Conservation (phyloP, 2,888 invertebrate species). For the Micropterix aruncella region DNA sequence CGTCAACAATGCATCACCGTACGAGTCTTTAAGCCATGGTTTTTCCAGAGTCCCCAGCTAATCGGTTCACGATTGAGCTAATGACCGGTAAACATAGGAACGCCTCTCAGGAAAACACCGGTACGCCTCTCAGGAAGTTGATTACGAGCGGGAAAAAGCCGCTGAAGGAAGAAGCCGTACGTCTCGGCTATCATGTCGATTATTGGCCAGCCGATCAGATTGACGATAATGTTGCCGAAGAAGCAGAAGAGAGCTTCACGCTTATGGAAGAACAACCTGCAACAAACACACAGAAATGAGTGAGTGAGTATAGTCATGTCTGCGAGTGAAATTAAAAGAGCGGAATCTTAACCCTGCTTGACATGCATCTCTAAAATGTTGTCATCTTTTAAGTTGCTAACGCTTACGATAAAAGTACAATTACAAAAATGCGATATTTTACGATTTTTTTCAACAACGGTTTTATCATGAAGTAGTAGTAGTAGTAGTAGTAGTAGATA, state of each 20-base stretch:
- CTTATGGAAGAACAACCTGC: slow-evolving; percentile 98
- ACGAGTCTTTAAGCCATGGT: not conserved
- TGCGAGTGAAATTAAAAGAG: no score
- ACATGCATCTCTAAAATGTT: no score
- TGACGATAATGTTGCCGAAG: slow-evolving; percentile 84
- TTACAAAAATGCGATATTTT: no score
- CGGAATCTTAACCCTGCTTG: no score
- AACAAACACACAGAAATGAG: no score
- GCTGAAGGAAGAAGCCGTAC: slow-evolving; percentile 91
- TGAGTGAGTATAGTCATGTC: no score
- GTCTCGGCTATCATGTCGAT: slow-evolving; percentile 93
- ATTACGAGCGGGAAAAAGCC: slow-evolving; percentile 95
- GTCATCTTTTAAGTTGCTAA: no score
- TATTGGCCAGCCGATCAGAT: slow-evolving; percentile 90
- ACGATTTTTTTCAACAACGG: no score
- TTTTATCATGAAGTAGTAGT: no score
- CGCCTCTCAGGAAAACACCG: slow-evolving; percentile 79
- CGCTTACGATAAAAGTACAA: no score
- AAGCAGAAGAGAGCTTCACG: slow-evolving; percentile 80
- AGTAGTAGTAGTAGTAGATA: no score
- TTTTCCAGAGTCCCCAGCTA: not conserved
- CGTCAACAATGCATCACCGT: no score
- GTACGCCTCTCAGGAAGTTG: slow-evolving; percentile 88
- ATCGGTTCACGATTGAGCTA: slow-evolving; percentile 21
- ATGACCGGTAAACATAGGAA: slow-evolving; percentile 83